Percentiles rank a stretch among this genome's conserved stretches.
Conservation (phyloP, 2,113 vertebrate genomes). For the Synchiropus splendidus region DNA sequence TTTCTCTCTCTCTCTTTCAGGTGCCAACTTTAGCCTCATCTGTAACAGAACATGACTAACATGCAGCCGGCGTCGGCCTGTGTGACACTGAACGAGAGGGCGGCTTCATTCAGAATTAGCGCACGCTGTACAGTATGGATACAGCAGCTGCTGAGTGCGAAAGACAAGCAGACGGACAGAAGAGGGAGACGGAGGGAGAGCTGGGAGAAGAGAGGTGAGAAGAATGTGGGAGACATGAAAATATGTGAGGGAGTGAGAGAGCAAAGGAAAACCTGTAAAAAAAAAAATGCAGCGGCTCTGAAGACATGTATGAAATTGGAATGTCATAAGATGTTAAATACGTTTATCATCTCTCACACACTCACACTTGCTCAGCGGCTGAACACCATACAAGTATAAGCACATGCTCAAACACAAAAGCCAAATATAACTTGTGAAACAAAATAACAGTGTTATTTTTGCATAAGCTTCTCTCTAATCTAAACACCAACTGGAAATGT, state of each 20-base stretch:
- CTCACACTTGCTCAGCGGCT: slow-evolving; percentile 21
- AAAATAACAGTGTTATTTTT: slow-evolving; percentile 13
- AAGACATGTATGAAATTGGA: slow-evolving; percentile 62
- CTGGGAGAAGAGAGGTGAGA: slow-evolving; percentile 45
- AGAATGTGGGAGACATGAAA: slow-evolving; percentile 62
- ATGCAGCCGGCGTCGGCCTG: slow-evolving; percentile 46
- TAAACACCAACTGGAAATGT: slow-evolving; percentile 30
- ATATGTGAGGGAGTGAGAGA: slow-evolving; percentile 51
- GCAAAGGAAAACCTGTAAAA: slow-evolving; percentile 66
- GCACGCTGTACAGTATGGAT: slow-evolving; percentile 64
- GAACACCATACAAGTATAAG: slow-evolving; percentile 20
- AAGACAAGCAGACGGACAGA: slow-evolving; percentile 65
- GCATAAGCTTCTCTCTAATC: slow-evolving; percentile 35
- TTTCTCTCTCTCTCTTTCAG: slow-evolving; percentile 51
- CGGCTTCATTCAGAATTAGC: slow-evolving; percentile 65
- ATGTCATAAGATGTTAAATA: slow-evolving; percentile 63
- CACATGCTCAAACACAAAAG: slow-evolving; percentile 25
- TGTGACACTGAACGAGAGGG: slow-evolving; percentile 44
- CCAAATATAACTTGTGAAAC: slow-evolving; percentile 30
- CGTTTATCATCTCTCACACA: slow-evolving; percentile 55
- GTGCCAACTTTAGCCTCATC: slow-evolving; percentile 41
- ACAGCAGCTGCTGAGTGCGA: slow-evolving; percentile 62
- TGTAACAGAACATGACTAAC: slow-evolving; percentile 24
- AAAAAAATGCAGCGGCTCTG: slow-evolving; percentile 58
- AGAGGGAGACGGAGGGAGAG: slow-evolving; percentile 40